Evolutionary conservation across 2,797 vertebrate genomes (phyloP), one percentile per base, ranked within the genome.

Genomic region (Eurystomus glaucurus): DNA sequence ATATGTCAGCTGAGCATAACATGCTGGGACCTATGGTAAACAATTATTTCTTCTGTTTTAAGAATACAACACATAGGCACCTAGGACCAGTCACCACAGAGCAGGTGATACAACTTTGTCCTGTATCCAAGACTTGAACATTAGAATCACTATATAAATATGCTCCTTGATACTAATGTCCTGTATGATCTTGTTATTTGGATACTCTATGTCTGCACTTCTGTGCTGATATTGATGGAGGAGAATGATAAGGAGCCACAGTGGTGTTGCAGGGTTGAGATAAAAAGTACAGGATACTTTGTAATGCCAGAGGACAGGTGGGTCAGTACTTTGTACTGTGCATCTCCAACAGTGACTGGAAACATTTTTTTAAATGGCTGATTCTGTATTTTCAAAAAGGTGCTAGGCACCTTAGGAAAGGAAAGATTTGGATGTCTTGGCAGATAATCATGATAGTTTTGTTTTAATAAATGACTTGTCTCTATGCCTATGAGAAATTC

Each of bases 11-110:
- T 43, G 54, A 86, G 33, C 25, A 31, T 50, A 66, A 54, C 19
- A 35, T 48, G 6, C 11, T 74, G 25, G 33, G 16, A 33, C 10
- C 6, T 77, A 31, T 18, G 4, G 10, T 14, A 70, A 88, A 52
- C 19, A 2, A 35, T 39, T 39, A 28, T 31, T 58, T 83, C 22
- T 80, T 77, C 29, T 68, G 12, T 66, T 76, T 79, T 45, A 57
- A 71, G 35, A 81, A 61, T 25, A 37, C 0, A 2, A 37, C 0
- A 2, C 26, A 15, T 29, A 37, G 31, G 8, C 0, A 2, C 23
- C 12, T 29, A 41, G 31, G 8, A 6, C 18, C 31, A 45, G 6
- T 31, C 21, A 51, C 1, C 5, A 69, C n/a, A 84, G 35, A 81
- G 7, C 11, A 82, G 41, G 22, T 15, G 33, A 46, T 82, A 18